Percentiles rank a stretch among this genome's conserved stretches.
Evolutionary conservation across 1,140 invertebrate genomes (phyloP).

Genomic region (Leptopilina boulardi): DNA sequence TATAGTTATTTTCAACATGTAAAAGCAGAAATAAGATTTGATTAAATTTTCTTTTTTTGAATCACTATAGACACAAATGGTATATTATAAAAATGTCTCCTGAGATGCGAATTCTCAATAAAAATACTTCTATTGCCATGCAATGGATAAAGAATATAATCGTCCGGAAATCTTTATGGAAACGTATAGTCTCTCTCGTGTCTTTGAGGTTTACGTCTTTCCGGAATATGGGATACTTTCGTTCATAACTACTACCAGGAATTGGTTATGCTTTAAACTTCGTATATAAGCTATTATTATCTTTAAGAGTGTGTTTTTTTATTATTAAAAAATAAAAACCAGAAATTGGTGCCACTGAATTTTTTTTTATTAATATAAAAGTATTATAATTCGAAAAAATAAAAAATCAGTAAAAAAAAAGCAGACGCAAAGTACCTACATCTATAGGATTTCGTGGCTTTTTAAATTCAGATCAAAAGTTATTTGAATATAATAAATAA

Average conservation of each 20-base stretch:
- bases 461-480: too few relatives aligned
- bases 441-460: too few relatives aligned
- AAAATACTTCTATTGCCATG: background rate
- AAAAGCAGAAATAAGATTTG: background rate
- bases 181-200: constrained; percentile 5
- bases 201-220: constrained; percentile 25
- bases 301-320: background rate
- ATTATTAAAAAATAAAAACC: background rate
- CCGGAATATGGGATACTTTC: constrained; percentile 24
- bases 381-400: background rate
- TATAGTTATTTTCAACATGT: too few relatives aligned
- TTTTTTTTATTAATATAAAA: background rate
- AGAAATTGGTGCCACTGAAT: background rate
- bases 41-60: background rate
- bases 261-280: constrained; percentile 14
- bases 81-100: constrained; percentile 2
- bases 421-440: too few relatives aligned
- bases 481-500: too few relatives aligned
- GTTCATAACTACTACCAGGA: background rate
- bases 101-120: constrained; percentile 15
- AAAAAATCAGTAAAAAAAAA: too few relatives aligned
- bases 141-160: constrained; percentile 11
- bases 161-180: constrained; percentile 26
- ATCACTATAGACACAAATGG: background rate
- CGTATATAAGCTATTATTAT: constrained; percentile 10